Percentiles rank a stretch among this genome's conserved stretches.
These are phyloP conservation scores for Mustela nigripes DNA, from an alignment of 2,113 vertebrate species.

Conservation along the genomic window DNA sequence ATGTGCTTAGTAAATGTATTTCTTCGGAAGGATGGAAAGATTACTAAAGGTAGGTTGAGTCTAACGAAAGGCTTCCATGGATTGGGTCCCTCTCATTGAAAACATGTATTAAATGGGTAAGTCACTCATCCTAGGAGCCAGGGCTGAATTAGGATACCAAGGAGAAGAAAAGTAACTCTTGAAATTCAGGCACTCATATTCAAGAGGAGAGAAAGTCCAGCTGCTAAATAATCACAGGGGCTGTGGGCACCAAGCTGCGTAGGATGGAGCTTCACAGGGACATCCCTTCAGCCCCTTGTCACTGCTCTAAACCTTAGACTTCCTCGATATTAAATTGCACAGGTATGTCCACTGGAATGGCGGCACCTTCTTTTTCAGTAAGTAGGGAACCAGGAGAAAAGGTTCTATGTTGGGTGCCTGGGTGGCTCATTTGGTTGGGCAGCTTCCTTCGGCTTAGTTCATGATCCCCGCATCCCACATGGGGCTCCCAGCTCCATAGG, in stretches of 20 bases:
- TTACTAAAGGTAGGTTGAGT: background rate
- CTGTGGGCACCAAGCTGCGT: background rate
- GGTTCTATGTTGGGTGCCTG: background rate
- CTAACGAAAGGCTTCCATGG: background rate
- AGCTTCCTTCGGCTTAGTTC: no score
- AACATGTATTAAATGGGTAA: background rate
- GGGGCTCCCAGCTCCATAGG: no score
- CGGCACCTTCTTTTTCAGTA: background rate
- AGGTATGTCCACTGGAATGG: background rate
- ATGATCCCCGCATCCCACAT: no score
- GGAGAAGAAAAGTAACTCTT: background rate
- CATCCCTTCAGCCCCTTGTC: background rate
- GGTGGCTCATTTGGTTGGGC: no score
- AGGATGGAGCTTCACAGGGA: background rate
- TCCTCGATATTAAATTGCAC: background rate
- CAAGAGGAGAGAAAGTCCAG: background rate
- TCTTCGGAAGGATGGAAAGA: background rate
- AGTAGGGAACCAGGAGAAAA: background rate
- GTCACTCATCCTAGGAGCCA: background rate
- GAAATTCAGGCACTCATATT: background rate
- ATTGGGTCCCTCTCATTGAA: background rate
- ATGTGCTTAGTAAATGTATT: background rate
- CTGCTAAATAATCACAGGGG: background rate
- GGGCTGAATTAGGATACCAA: background rate
- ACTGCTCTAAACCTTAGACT: background rate